Evolutionary conservation across 1,140 invertebrate species (phyloP).

Genomic region (Ditylenchus dipsaci): DNA sequence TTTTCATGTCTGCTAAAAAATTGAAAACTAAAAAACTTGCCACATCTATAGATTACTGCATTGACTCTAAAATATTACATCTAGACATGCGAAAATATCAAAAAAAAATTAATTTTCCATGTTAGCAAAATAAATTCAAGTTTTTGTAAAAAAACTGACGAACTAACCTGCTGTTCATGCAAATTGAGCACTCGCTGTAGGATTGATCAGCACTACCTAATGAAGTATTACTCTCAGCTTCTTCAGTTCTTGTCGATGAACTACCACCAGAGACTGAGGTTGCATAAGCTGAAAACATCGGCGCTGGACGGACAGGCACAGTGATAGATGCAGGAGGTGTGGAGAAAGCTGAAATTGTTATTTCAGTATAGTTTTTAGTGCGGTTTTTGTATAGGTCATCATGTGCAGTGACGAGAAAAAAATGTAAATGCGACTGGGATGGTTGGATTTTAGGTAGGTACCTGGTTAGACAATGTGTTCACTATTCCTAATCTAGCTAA

Average conservation of each 20-base stretch:
- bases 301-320: conserved; percentile 17
- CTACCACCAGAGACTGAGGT: background rate
- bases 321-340: background rate
- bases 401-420: background rate
- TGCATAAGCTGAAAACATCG: conserved; percentile 17
- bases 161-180: conserved; percentile 30
- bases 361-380: too few species aligned
- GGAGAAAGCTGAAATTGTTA: background rate
- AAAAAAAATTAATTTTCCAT: too few species aligned
- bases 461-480: too few species aligned
- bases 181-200: conserved; percentile 29
- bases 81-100: too few species aligned
- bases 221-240: conserved; percentile 2
- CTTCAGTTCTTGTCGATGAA: background rate
- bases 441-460: too few species aligned
- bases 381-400: background rate
- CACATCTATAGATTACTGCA: conserved; percentile 17
- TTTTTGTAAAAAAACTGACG: too few species aligned
- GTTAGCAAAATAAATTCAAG: too few species aligned
- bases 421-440: background rate
- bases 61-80: too few species aligned
- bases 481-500: too few species aligned
- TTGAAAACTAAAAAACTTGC: too few species aligned
- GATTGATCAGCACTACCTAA: conserved; percentile 3
- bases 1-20: too few species aligned